Evolutionary conservation across 2,888 invertebrate genomes (phyloP), one percentile per base, ranked within the genome.

Genomic region (Lucinisca nassula): DNA sequence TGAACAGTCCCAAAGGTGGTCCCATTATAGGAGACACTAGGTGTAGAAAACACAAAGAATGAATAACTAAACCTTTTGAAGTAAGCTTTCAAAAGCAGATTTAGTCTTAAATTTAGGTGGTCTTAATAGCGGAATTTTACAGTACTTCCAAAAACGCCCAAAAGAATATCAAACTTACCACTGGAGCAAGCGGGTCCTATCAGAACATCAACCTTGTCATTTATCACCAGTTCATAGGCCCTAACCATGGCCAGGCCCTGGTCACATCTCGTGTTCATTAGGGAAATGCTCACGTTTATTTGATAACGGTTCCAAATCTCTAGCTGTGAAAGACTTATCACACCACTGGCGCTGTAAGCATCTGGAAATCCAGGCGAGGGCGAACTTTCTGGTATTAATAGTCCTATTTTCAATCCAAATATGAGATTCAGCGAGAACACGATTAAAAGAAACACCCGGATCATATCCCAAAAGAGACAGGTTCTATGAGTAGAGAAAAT

Each of bases 111-210:
- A n/a, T n/a, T n/a, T n/a, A n/a, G n/a, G n/a, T n/a, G n/a, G n/a
- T n/a, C n/a, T n/a, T n/a, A n/a, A n/a, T n/a, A n/a, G n/a, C n/a
- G n/a, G n/a, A n/a, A n/a, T n/a, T n/a, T n/a, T n/a, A n/a, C n/a
- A n/a, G n/a, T n/a, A n/a, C n/a, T n/a, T n/a, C n/a, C n/a, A n/a
- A n/a, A n/a, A n/a, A n/a, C n/a, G n/a, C n/a, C n/a, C n/a, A n/a
- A n/a, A n/a, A n/a, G n/a, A n/a, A n/a, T n/a, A n/a, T n/a, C n/a
- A n/a, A n/a, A 70, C 89, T 84, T 84, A 92, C 92, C 85, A 55
- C 82, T 81, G 51, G 84, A 78, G 55, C 90, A 92, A 4, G 90
- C 89, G 1, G 92, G 92, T 27, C 92, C 92, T 30, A 92, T 72
- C 6, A 92, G 89, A 58, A 89, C 90, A 35, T 85, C 80, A 3